Evolutionary conservation across 2,797 vertebrate genomes (phyloP), one percentile per base, ranked within the genome.

Genomic region (Pachyuromys duprasi): DNA sequence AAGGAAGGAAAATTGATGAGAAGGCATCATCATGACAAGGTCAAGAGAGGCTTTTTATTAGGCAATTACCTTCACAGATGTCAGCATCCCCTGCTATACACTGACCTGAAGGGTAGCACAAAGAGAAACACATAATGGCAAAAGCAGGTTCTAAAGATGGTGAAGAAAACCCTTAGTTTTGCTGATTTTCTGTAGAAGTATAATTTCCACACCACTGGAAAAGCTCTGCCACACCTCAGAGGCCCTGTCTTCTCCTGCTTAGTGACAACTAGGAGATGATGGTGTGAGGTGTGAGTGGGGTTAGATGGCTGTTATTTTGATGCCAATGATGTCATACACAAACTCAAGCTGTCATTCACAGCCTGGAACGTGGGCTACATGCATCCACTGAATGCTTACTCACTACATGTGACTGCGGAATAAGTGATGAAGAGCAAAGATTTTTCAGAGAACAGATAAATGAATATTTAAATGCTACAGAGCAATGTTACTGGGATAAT

Each of bases 391-490:
- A 81, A 15, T 62, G 45, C 36, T 86, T 79, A 45, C 31, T 90
- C 11, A 18, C 70, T 74, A 22, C 15, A 42, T 60, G 5, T 72
- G 26, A 81, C 67, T 65, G 14, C 55, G 28, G 49, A 76, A 90
- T 93, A 76, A 91, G 36, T 42, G 42, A 57, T 45, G 13, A 28
- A 79, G 69, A 93, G 70, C 15, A 60, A 82, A 89, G 15, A 55
- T 74, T 86, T 57, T 95, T 93, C 53, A 89, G 33, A 88, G 9
- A 79, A 53, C 5, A 86, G n/a, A 87, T 79, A 82, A 82, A 84
- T 31, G 92, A 90, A 57, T 26, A 22, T 83, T 86, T n/a, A 33
- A 86, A 76, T 95, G 31, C 63, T 53, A 2, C 26, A 4, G 12
- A 62, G 4, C 24, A 76, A 88, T 11, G 12, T 24, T 55, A 93